These are phyloP conservation scores for Crepidodera aurea DNA, from an alignment of 2,888 invertebrate species.

Conservation along the genomic window DNA sequence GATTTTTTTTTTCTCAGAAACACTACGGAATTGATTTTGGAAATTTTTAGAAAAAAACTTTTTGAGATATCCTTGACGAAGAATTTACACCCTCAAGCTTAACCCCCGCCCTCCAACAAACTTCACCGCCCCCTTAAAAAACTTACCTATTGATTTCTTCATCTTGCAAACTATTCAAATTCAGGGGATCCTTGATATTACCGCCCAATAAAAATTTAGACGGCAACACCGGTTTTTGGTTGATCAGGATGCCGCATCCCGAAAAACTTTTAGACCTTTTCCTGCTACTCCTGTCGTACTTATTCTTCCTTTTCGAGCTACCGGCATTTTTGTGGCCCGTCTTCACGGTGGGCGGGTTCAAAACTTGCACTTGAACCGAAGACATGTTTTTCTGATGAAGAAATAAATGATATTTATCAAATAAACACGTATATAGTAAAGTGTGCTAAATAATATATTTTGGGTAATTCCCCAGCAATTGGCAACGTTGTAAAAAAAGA, in stretches of 20 bases:
- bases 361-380: slow-evolving; percentile 60
- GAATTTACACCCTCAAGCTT: too few species aligned
- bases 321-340: slow-evolving; percentile 35
- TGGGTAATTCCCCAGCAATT: too few species aligned
- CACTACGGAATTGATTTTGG: too few species aligned
- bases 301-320: slow-evolving; percentile 52
- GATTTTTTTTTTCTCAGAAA: too few species aligned
- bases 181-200: slow-evolving; percentile 93
- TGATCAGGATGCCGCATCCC: slow-evolving; percentile 60
- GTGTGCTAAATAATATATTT: too few species aligned
- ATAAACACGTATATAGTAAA: too few species aligned
- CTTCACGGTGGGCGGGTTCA: slow-evolving; percentile 50
- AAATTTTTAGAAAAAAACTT: too few species aligned
- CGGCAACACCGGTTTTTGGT: slow-evolving; percentile 83
- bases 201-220: slow-evolving; percentile 94
- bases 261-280: slow-evolving; percentile 74
- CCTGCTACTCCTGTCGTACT: slow-evolving; percentile 63
- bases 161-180: slow-evolving; percentile 89
- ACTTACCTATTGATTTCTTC: slow-evolving; percentile 66
- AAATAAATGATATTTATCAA: too few species aligned
- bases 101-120: too few species aligned
- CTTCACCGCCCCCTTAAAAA: too few species aligned
- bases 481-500: too few species aligned
- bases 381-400: slow-evolving; percentile 60
- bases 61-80: too few species aligned